A percentile compares a stretch with the other conserved stretches of the same genome.
Evolutionary conservation across 2,113 vertebrate species (phyloP).

Genomic region (Mobula birostris): DNA sequence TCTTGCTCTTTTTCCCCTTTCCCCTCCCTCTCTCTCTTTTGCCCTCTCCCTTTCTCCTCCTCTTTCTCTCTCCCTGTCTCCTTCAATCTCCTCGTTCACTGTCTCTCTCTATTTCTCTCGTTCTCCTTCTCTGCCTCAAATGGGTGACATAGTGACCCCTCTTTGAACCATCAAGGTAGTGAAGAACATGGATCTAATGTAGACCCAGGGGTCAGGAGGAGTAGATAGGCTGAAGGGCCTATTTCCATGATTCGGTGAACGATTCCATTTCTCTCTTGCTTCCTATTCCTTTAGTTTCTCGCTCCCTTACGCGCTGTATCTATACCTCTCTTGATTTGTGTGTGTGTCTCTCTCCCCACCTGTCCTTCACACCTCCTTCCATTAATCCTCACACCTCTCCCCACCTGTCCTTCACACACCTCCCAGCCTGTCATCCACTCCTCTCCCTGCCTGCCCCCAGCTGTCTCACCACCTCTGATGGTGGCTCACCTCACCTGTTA

Average conservation of each 20-base stretch:
- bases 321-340: background rate
- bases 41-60: background rate
- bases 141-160: background rate
- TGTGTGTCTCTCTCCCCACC: background rate
- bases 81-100: background rate
- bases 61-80: background rate
- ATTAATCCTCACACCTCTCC: background rate
- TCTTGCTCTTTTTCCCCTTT: background rate
- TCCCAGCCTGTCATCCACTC: background rate
- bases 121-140: background rate
- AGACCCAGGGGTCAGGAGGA: no score
- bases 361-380: no score
- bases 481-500: no score
- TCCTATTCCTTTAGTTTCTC: background rate
- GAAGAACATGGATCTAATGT: background rate
- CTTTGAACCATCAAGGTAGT: background rate
- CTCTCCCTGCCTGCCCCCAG: no score
- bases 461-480: background rate
- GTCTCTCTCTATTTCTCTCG: background rate
- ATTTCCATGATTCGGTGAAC: background rate
- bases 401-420: slow-evolving; percentile 41
- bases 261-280: background rate
- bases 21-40: background rate
- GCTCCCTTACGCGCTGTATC: background rate
- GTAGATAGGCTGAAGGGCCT: no score